phyloP scores from a whole-genome alignment of 2,113 vertebrate species.

The Pelusios castaneus region DNA sequence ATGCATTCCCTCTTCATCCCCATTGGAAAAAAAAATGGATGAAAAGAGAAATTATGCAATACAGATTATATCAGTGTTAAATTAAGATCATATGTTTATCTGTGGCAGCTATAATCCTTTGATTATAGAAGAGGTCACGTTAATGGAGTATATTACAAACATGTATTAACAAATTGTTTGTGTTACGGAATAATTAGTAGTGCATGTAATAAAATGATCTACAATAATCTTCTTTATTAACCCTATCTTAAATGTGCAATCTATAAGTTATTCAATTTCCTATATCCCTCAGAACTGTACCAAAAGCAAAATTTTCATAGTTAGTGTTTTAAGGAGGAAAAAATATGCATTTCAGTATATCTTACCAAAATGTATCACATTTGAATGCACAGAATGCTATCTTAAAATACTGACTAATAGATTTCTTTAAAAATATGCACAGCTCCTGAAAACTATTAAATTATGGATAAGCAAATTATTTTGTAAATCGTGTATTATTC shows the following conservation, averaged over 20 bases:
- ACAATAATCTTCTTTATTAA: neutral
- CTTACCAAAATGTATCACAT: neutral
- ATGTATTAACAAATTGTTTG: conserved; percentile 32
- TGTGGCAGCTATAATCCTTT: conserved; percentile 55
- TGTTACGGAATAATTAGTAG: conserved; percentile 24
- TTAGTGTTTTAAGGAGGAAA: neutral
- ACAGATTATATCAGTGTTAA: conserved; percentile 66
- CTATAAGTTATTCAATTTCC: neutral
- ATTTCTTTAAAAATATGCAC: conserved; percentile 1
- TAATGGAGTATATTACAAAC: conserved; percentile 61
- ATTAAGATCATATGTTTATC: conserved; percentile 68
- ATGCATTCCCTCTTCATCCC: conserved; percentile 37
- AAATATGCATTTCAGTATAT: neutral
- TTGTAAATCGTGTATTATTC: neutral
- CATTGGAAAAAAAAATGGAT: conserved; percentile 9
- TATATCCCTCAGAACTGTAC: neutral
- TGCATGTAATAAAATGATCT: conserved; percentile 38
- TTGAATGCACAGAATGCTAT: neutral
- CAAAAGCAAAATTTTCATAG: neutral
- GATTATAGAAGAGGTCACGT: conserved; percentile 39
- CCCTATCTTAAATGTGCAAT: neutral
- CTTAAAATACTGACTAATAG: neutral
- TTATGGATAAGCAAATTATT: neutral
- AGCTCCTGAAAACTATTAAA: neutral
- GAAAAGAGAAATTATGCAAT: conserved; percentile 53